Evolutionary conservation across 2,888 invertebrate species (phyloP), one percentile per base, ranked within the genome.

Genomic region (Cheilosia vulpina): DNA sequence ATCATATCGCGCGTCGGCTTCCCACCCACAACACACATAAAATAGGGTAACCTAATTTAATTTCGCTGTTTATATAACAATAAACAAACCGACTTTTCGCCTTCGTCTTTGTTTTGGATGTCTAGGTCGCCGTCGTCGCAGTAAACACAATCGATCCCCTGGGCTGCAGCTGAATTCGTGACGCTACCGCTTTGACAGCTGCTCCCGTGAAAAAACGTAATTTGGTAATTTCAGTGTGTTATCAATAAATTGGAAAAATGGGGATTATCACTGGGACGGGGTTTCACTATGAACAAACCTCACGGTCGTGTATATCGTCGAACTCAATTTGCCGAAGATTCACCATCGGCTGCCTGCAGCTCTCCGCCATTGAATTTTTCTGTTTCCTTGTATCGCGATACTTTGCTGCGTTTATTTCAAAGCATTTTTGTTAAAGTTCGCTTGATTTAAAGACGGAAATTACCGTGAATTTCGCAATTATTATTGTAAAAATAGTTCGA

Each of bases 21-120:
- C 24, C 63, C 78, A 69, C 62, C 68, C 78, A 47, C 71, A 58
- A 69, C 24, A 71, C 62, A 66, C 71, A 38, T 62, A 60, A 73
- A 83, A 73, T 78, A 19, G 80, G 79, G 85, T 85, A 85, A 85
- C 85, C 85, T 85, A 76, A 85, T 85, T 85, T 72, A 63, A 52
- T 62, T 45, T 58, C 62, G 68, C 66, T 77, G 81, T 85, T 85
- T 85, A 85, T 81, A 85, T 85, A 85, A 85, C 85, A 77, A 81
- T 75, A 84, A 79, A 85, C 72, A 85, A 85, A 85, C 80, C 65
- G 50, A 58, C 21, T 72, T 45, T 72, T 68, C 50, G 57, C 19
- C 34, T 24, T 71, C 31, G 68, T 45, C 81, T 77, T 85, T 85
- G 85, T 85, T 85, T 85, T 81, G 76, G 68, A 24, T 58, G 66